Evolutionary conservation across 2,797 vertebrate genomes (phyloP).

Genomic region (Callimico goeldii): DNA sequence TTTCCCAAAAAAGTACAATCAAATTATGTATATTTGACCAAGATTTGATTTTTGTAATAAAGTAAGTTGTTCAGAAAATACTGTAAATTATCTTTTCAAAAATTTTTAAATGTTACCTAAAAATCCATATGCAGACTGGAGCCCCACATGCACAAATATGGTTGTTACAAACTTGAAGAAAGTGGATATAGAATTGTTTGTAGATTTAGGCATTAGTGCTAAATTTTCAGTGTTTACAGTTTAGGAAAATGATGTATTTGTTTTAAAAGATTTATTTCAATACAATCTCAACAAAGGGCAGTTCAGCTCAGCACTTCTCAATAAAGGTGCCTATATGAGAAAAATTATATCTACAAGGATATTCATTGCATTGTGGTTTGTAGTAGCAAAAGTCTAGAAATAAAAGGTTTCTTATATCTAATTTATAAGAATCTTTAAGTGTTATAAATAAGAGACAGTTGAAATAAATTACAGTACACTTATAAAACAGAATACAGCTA

Average conservation of each 20-base stretch:
- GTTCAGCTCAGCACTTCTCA: neutral
- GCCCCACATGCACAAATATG: neutral
- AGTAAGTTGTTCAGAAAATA: neutral
- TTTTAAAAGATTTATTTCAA: conserved; percentile 21
- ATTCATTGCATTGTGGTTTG: neutral
- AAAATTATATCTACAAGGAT: neutral
- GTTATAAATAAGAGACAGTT: neutral
- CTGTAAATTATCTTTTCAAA: neutral
- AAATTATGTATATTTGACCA: neutral
- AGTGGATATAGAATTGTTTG: neutral
- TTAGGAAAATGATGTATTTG: neutral
- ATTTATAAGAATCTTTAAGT: neutral
- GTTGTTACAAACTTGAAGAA: neutral
- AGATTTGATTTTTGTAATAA: neutral
- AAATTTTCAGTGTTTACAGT: neutral
- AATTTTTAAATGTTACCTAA: neutral
- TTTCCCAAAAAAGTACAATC: neutral
- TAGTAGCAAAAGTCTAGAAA: conserved; percentile 10
- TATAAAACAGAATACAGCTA: conserved; percentile 23
- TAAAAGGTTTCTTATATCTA: neutral
- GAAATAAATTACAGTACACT: neutral
- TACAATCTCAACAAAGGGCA: neutral
- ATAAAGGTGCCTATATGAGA: conserved; percentile 1
- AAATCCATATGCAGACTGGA: neutral
- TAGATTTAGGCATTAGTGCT: neutral